These are phyloP conservation scores for Ramphastos sulfuratus DNA, from an alignment of 2,113 vertebrate genomes.

Conservation along the genomic window DNA sequence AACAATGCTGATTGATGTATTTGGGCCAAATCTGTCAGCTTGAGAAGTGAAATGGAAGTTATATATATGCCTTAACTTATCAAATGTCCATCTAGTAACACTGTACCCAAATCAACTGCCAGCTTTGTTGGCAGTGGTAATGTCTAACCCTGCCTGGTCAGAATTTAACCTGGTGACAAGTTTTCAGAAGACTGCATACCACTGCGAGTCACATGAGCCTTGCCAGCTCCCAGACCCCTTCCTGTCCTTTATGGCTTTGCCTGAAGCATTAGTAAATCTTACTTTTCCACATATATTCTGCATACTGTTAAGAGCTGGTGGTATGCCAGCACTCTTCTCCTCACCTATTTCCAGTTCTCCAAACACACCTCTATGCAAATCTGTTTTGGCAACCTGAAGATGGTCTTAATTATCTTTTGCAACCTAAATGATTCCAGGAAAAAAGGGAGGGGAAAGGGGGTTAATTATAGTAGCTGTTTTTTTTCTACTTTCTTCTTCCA, in stretches of 20 bases:
- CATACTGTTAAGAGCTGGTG: neutral
- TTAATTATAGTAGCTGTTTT: neutral
- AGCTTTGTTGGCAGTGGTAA: neutral
- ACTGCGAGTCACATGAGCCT: neutral
- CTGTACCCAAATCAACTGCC: neutral
- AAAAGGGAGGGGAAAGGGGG: neutral
- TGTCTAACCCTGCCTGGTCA: neutral
- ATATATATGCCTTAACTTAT: neutral
- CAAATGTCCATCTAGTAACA: neutral
- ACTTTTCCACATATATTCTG: neutral
- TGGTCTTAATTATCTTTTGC: neutral
- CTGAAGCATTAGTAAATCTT: neutral
- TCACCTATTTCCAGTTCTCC: neutral
- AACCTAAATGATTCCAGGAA: neutral
- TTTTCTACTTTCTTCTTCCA: neutral
- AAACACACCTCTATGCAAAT: neutral
- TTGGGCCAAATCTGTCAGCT: neutral
- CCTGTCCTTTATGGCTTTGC: conserved; percentile 3
- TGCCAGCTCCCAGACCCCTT: neutral
- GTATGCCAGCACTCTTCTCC: neutral
- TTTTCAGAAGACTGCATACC: neutral
- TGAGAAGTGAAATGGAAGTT: neutral
- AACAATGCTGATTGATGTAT: neutral
- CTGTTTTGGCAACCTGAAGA: neutral
- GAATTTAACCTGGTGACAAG: neutral